Evolutionary conservation across 2,797 vertebrate genomes (phyloP), one percentile per base, ranked within the genome.

Genomic region (Alfaro cultratus): DNA sequence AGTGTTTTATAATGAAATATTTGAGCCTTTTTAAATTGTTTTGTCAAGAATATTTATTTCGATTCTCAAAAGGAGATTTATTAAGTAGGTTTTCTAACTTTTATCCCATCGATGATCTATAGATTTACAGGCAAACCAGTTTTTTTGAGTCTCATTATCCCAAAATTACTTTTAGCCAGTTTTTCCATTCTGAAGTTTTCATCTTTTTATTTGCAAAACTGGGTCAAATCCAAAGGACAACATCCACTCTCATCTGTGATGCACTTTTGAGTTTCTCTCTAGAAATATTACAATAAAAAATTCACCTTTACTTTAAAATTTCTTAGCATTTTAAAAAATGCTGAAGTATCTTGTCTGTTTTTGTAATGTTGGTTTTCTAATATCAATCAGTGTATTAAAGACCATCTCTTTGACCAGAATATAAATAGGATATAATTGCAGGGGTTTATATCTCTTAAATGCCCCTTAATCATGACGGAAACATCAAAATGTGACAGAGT

Each of bases 201-300:
- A 60, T 31, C 29, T 80, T 76, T 78, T 39, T 4, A 75, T 74
- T 74, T 77, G 12, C 4, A 41, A 18, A 68, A 39, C 3, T 18
- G n/a, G 29, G 12, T 21, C 16, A 64, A 36, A 64, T 11, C 31
- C 60, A 64, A 36, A 18, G 8, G 62, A 64, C 57, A 64, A 9
- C 10, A 36, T 29, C 64, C 36, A 41, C 9, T 41, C 9, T 26
- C 10, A 41, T 39, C 34, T 68, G 3, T 39, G 18, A 6, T 26
- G 36, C 23, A 68, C 51, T 39, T 68, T 68, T 68, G 9, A 23
- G 39, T 68, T 39, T 68, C 36, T 68, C 21, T 41, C 0, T 68
- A 39, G 64, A 41, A 41, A 68, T 41, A 21, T 68, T 6, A 68
- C 9, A 21, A 4, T 39, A 11, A 39, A 67, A 60, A 21, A 1